Conservation (phyloP, 2,113 vertebrate species). For the Platanista minor region DNA sequence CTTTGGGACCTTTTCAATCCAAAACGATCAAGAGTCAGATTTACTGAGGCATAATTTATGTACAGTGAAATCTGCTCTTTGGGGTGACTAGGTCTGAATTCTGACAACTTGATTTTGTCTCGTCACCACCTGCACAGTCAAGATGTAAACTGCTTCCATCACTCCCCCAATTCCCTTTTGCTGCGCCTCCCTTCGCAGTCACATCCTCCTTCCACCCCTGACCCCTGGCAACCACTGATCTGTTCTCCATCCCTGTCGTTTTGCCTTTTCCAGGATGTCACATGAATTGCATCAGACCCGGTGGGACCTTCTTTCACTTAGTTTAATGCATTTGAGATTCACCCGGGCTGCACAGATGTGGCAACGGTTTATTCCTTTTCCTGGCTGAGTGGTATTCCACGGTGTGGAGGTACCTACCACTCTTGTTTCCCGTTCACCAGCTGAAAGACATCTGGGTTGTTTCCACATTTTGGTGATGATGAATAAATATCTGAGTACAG, state of each 20-base stretch:
- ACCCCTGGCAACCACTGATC: background rate
- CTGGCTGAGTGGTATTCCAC: background rate
- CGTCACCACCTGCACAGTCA: background rate
- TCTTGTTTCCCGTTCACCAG: background rate
- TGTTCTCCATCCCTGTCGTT: background rate
- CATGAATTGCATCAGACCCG: background rate
- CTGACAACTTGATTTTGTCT: background rate
- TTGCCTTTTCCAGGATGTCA: background rate
- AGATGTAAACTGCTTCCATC: background rate
- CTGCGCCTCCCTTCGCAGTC: background rate
- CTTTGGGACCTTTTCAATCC: background rate
- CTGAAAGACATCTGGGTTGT: background rate
- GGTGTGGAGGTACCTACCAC: background rate
- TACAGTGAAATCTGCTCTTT: background rate
- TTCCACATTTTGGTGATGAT: background rate
- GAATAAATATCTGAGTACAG: background rate
- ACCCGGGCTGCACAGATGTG: too few species aligned
- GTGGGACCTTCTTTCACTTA: background rate
- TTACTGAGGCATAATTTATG: background rate
- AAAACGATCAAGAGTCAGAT: background rate
- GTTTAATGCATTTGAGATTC: background rate
- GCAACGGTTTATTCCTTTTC: background rate
- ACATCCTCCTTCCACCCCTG: background rate
- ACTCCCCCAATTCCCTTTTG: background rate
- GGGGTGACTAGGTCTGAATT: background rate